A percentile compares a stretch with the other conserved stretches of the same genome.
Evolutionary conservation across 2,888 invertebrate genomes (phyloP).

Genomic region (Catocala sponsa): DNA sequence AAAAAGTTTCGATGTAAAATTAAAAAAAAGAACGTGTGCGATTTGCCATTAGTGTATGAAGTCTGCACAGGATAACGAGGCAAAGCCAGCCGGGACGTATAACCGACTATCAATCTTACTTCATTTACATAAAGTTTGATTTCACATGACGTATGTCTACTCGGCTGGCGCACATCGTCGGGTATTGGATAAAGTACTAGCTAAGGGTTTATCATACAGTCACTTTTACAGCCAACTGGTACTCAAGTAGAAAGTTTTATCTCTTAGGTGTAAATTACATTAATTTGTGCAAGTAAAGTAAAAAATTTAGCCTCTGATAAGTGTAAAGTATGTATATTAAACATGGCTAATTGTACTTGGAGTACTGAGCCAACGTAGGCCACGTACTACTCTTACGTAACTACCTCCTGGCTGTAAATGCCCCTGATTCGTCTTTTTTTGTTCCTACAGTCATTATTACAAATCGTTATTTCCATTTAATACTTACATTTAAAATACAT

Average conservation of each 20-base stretch:
- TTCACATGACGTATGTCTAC: constrained; percentile 11
- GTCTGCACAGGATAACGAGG: constrained; percentile 43
- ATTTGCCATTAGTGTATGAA: constrained; percentile 51
- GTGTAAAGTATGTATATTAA: constrained; percentile 47
- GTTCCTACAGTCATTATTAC: constrained; percentile 63
- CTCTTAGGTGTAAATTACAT: constrained; percentile 36
- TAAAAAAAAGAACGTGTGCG: constrained; percentile 75
- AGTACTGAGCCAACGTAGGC: constrained; percentile 49
- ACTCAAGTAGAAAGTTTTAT: constrained; percentile 37
- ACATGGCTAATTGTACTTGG: constrained; percentile 59
- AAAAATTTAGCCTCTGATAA: constrained; percentile 50
- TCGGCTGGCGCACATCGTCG: constrained; percentile 29
- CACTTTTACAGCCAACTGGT: constrained; percentile 64
- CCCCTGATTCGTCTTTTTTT: constrained; percentile 60
- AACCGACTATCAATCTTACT: constrained; percentile 23
- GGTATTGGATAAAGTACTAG: constrained; percentile 40
- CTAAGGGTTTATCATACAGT: constrained; percentile 45
- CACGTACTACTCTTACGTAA: constrained; percentile 36
- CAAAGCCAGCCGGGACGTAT: constrained; percentile 32
- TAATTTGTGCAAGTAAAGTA: constrained; percentile 47
- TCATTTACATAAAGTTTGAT: constrained; percentile 14
- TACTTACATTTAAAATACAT: constrained; percentile 72
- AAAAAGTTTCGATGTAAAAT: constrained; percentile 86
- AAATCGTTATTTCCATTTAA: constrained; percentile 66
- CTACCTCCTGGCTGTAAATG: constrained; percentile 66